Evolutionary conservation across 2,113 vertebrate species (phyloP).

Genomic region (Hypocryptadius cinnamomeus): DNA sequence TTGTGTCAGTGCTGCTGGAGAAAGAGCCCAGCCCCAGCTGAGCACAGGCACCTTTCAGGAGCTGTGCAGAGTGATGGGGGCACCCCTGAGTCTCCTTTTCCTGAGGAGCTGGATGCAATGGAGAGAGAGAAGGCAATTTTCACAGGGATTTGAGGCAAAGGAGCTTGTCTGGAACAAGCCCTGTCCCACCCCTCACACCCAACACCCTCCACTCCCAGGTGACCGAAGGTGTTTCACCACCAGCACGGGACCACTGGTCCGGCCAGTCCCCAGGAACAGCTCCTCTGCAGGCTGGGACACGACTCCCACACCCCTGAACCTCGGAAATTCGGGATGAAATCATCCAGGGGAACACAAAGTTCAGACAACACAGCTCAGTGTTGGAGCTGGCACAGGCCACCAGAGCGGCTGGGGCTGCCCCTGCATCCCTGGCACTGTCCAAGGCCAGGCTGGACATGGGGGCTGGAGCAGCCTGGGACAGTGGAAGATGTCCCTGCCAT

Average conservation of each 20-base stretch:
- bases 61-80: background rate
- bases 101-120: rapidly evolving
- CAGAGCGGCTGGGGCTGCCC: background rate
- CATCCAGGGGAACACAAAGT: background rate
- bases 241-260: rapidly evolving
- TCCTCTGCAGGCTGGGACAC: background rate
- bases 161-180: background rate
- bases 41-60: no score
- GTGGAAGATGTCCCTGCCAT: background rate
- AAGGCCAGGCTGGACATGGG: background rate
- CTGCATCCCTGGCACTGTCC: background rate
- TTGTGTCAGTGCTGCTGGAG: background rate
- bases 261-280: background rate
- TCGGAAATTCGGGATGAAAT: rapidly evolving
- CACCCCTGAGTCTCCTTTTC: background rate
- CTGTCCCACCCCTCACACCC: background rate
- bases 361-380: rapidly evolving
- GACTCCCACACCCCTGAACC: background rate
- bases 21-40: background rate
- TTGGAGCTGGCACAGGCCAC: rapidly evolving
- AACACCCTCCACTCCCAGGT: background rate
- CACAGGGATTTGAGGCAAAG: background rate
- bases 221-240: background rate
- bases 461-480: background rate
- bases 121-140: background rate